A percentile compares a stretch with the other conserved stretches of the same genome.
Evolutionary conservation across 2,888 invertebrate genomes (phyloP).

Genomic region (Rhagium mordax): DNA sequence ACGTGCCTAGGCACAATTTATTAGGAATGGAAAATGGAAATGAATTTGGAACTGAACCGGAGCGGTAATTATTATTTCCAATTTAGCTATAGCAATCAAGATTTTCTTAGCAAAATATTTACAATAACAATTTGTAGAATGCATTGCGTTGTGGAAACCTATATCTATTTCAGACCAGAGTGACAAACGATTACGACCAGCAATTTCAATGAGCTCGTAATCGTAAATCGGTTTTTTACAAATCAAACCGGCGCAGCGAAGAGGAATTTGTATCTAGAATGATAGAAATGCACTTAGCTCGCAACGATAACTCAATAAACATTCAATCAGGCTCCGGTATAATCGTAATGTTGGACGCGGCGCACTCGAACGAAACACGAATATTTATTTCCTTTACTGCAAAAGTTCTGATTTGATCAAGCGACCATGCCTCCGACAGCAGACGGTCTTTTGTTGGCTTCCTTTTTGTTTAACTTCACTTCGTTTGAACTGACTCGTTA

Average conservation of each 20-base stretch:
- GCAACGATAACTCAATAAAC: constrained; percentile 48
- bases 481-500: neutral
- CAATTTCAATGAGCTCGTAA: constrained; percentile 44
- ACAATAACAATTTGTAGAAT: constrained; percentile 21
- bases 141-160: constrained; percentile 25
- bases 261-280: constrained; percentile 46
- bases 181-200: constrained; percentile 46
- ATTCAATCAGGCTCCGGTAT: constrained; percentile 37
- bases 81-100: neutral
- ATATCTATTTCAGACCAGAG: constrained; percentile 29
- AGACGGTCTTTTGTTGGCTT: neutral
- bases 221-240: constrained; percentile 42
- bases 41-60: neutral
- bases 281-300: constrained; percentile 48
- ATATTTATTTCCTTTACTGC: constrained; percentile 3
- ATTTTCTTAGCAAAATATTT: constrained; percentile 15
- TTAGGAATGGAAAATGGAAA: neutral
- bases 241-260: constrained; percentile 14
- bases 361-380: neutral
- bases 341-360: constrained; percentile 15
- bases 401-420: neutral
- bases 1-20: neutral
- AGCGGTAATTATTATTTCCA: constrained; percentile 9
- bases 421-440: neutral
- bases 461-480: neutral